phyloP scores from a whole-genome alignment of 2,113 vertebrate genomes.

The Penelope pileata region DNA sequence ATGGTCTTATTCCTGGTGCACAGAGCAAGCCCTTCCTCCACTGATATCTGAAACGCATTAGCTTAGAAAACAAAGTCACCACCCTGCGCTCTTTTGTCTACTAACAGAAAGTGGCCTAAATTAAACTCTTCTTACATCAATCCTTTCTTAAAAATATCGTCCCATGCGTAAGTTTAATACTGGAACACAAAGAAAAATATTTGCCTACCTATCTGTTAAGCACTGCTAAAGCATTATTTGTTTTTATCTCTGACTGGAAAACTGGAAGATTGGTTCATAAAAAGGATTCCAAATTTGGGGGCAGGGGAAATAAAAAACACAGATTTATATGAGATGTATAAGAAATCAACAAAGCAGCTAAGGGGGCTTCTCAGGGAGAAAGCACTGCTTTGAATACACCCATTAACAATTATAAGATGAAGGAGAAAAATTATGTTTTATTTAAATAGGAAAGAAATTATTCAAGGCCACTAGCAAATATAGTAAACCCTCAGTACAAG shows the following conservation, averaged over 20 bases:
- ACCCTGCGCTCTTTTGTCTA: not conserved
- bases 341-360: not conserved
- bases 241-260: not conserved
- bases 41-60: rapidly evolving
- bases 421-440: not conserved
- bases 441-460: not conserved
- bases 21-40: not conserved
- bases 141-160: not conserved
- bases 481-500: not conserved
- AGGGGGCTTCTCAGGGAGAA: not conserved
- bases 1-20: not conserved
- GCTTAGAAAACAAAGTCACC: not conserved
- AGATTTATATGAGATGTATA: not conserved
- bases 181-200: not conserved
- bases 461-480: not conserved
- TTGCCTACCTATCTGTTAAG: not conserved
- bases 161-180: not conserved
- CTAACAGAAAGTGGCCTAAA: not conserved
- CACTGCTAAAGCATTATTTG: not conserved
- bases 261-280: not conserved
- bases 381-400: not conserved
- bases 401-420: not conserved
- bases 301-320: not conserved
- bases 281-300: not conserved
- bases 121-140: not conserved